Percentiles rank a stretch among this genome's conserved stretches.
phyloP scores from a whole-genome alignment of 2,888 invertebrate species.

The Meghimatium bilineatum region DNA sequence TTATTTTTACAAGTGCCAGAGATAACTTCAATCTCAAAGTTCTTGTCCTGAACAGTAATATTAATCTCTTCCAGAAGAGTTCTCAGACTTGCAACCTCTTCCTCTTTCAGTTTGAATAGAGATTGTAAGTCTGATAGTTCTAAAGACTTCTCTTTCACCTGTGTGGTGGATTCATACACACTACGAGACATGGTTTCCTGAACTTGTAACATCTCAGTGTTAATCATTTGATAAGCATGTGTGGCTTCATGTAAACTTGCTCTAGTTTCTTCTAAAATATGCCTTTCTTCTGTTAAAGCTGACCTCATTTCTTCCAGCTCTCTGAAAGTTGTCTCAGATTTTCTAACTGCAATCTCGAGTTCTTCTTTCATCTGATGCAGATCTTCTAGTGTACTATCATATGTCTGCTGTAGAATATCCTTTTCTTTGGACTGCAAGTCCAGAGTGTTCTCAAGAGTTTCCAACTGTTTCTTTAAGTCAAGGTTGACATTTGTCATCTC shows the following conservation, averaged over 20 bases:
- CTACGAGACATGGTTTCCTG: constrained; percentile 21
- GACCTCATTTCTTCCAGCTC: constrained; percentile 31
- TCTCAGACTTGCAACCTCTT: constrained; percentile 38
- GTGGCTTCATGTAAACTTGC: constrained; percentile 17
- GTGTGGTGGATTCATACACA: constrained; percentile 5
- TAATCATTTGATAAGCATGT: constrained; percentile 28
- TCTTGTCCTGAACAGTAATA: constrained; percentile 9
- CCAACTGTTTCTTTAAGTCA: too few species aligned
- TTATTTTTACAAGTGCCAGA: background rate
- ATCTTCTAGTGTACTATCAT: too few species aligned
- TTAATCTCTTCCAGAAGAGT: constrained; percentile 22
- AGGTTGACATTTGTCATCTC: too few species aligned
- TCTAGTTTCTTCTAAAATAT: constrained; percentile 8
- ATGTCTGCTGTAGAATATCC: too few species aligned
- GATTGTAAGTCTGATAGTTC: constrained; percentile 15
- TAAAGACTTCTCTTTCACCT: constrained; percentile 22
- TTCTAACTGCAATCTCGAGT: too few species aligned
- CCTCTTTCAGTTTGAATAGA: constrained; percentile 7
- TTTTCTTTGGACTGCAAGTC: too few species aligned
- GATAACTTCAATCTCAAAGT: constrained; percentile 29
- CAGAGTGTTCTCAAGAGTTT: too few species aligned
- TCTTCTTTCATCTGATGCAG: too few species aligned
- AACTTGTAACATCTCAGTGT: constrained; percentile 8
- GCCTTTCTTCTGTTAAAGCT: background rate
- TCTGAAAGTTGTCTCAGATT: constrained; percentile 28